phyloP scores from a whole-genome alignment of 2,797 vertebrate species.

The Calcarius lapponicus region DNA sequence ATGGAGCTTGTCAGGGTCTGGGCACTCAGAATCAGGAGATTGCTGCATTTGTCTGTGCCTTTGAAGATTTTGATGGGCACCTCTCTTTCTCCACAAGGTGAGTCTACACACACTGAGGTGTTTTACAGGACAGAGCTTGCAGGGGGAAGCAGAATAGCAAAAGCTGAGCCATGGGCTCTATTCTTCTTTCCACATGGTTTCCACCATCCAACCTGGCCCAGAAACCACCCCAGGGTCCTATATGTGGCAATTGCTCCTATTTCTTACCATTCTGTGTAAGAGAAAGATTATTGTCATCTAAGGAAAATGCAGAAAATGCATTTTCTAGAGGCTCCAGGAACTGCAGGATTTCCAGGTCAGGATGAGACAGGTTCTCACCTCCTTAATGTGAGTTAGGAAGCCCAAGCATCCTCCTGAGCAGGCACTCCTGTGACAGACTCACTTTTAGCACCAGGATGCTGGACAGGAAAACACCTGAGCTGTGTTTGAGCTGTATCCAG shows the following conservation, averaged over 20 bases:
- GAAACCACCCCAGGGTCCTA: neutral
- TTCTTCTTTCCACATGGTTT: neutral
- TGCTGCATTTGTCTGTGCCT: neutral
- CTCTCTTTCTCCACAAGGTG: neutral
- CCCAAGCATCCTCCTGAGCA: neutral
- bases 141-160: neutral
- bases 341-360: neutral
- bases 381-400: neutral
- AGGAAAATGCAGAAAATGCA: neutral
- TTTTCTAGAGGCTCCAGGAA: neutral
- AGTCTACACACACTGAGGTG: neutral
- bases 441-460: neutral
- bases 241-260: accelerated
- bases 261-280: neutral
- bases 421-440: neutral
- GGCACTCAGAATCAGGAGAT: neutral
- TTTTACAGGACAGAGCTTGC: neutral
- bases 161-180: neutral
- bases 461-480: neutral
- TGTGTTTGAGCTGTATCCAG: neutral
- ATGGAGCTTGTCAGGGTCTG: neutral
- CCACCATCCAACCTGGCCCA: neutral
- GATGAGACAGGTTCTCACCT: neutral
- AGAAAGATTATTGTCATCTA: neutral
- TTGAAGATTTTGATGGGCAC: neutral